A percentile compares a stretch with the other conserved stretches of the same genome.
Conservation (phyloP, 2,113 vertebrate species). For the Pollimyrus isidori region DNA sequence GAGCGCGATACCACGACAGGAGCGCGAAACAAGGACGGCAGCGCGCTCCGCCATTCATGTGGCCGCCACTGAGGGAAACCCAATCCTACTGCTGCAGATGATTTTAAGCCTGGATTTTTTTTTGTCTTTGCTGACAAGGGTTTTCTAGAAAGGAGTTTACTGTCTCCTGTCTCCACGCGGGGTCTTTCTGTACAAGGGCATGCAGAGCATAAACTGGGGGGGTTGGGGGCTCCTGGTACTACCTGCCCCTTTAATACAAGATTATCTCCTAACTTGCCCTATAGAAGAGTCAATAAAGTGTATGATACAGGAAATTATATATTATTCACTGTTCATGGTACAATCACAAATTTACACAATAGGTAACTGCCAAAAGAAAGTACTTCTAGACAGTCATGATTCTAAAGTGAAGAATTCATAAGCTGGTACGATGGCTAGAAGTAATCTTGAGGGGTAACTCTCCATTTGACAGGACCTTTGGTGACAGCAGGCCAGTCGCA, state of each 20-base stretch:
- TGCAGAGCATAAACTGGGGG: background rate
- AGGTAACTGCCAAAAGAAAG: background rate
- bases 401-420: background rate
- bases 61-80: constrained; percentile 16
- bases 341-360: background rate
- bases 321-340: background rate
- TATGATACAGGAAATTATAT: background rate
- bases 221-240: background rate
- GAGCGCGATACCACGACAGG: too few species aligned
- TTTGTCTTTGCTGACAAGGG: background rate
- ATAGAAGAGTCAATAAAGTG: background rate
- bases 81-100: background rate
- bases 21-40: constrained; percentile 31
- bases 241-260: background rate
- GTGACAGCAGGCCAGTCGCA: background rate
- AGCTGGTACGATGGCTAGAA: background rate
- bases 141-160: background rate
- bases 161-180: background rate
- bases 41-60: constrained; percentile 36
- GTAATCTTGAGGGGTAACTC: background rate
- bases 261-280: background rate
- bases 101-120: background rate
- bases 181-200: background rate
- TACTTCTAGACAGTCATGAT: background rate
- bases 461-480: background rate